Evolutionary conservation across 2,797 vertebrate genomes (phyloP).

Genomic region (Spinus olivaceus): DNA sequence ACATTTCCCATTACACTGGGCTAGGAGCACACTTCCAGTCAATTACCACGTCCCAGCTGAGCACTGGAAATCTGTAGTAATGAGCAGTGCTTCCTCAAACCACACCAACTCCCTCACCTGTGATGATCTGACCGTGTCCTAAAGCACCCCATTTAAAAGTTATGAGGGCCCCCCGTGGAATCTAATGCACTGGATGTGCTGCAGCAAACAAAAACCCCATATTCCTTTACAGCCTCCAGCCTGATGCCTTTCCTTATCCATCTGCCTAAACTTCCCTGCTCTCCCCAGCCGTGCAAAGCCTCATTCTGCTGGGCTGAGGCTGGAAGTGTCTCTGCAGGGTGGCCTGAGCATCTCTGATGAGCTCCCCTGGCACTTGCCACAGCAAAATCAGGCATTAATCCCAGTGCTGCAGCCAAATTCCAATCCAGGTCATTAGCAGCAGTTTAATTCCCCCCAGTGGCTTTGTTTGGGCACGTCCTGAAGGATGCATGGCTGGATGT

Average conservation of each 20-base stretch:
- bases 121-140: neutral
- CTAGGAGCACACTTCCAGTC: neutral
- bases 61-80: neutral
- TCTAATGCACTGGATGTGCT: neutral
- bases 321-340: neutral
- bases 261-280: neutral
- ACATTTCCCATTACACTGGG: neutral
- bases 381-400: conserved; percentile 6
- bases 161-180: neutral
- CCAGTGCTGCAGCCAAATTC: conserved; percentile 19
- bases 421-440: neutral
- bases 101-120: neutral
- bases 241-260: neutral
- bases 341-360: neutral
- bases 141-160: neutral
- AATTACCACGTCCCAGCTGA: neutral
- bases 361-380: neutral
- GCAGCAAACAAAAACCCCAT: neutral
- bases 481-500: neutral
- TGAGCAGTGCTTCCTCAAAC: neutral
- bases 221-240: neutral
- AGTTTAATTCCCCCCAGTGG: conserved; percentile 24
- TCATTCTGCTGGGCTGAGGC: neutral
- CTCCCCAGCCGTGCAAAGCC: neutral
- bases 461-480: neutral